phyloP scores from a whole-genome alignment of 2,113 vertebrate species.

The Uropsilus gracilis region DNA sequence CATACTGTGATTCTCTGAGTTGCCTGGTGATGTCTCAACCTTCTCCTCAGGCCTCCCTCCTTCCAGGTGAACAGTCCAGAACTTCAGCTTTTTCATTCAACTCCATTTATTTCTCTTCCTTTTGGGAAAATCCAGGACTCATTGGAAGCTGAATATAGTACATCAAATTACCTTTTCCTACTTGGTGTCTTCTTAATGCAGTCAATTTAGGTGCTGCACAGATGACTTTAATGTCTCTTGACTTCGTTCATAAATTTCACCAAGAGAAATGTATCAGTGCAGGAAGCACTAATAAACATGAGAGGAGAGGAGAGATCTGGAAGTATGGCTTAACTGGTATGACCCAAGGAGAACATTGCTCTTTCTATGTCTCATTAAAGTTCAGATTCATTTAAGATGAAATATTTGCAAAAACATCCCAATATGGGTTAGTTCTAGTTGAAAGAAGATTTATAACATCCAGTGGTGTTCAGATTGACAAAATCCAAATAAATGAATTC shows the following conservation, averaged over 20 bases:
- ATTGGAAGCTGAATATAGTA: neutral
- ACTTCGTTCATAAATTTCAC: neutral
- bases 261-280: no score
- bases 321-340: neutral
- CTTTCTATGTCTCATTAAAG: neutral
- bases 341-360: neutral
- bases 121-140: neutral
- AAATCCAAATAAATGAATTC: constrained; percentile 14
- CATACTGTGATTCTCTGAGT: constrained; percentile 90
- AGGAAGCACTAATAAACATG: neutral
- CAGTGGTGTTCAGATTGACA: neutral
- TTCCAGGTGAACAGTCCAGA: constrained; percentile 90
- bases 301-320: neutral
- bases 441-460: constrained; percentile 14
- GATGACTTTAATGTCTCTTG: neutral
- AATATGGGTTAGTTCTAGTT: neutral
- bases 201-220: neutral
- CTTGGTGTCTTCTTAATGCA: neutral
- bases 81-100: neutral
- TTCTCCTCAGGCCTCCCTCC: constrained; percentile 91
- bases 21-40: constrained; percentile 95
- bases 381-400: neutral
- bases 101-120: neutral
- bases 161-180: neutral
- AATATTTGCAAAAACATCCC: neutral